Percentiles rank a stretch among this genome's conserved stretches.
Evolutionary conservation across 1,140 invertebrate species (phyloP).

Genomic region (Drosophila yakuba): DNA sequence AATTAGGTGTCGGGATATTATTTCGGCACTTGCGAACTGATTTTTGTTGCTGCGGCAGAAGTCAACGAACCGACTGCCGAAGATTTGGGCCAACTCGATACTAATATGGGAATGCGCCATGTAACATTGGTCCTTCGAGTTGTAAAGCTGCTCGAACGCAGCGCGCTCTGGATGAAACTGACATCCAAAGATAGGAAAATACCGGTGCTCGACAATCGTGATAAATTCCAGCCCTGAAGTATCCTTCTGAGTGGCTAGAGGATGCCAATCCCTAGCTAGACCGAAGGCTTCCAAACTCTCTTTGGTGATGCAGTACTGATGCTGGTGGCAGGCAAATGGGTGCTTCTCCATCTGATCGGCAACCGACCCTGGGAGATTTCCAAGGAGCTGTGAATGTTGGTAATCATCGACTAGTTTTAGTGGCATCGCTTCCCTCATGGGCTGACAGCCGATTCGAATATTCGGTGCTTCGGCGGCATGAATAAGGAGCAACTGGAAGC

Average conservation of each 20-base stretch:
- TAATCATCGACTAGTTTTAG: slow-evolving; percentile 67
- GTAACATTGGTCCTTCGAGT: slow-evolving; percentile 86
- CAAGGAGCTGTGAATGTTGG: slow-evolving; percentile 86
- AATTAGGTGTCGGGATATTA: slow-evolving; percentile 86
- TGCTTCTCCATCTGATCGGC: slow-evolving; percentile 86
- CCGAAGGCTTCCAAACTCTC: slow-evolving; percentile 84
- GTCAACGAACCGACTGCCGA: slow-evolving; percentile 92
- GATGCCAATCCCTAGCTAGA: slow-evolving; percentile 87
- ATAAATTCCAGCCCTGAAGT: slow-evolving; percentile 87
- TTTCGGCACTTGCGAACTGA: slow-evolving; percentile 84
- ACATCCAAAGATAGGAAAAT: slow-evolving; percentile 92
- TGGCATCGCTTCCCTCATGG: slow-evolving; percentile 33
- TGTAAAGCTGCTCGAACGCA: slow-evolving; percentile 90
- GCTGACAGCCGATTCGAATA: slow-evolving; percentile 56
- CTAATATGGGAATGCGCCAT: slow-evolving; percentile 84
- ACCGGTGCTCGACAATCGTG: slow-evolving; percentile 88
- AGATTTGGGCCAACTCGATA: slow-evolving; percentile 89
- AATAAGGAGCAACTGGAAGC: slow-evolving; percentile 92
- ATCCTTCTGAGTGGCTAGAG: slow-evolving; percentile 90
- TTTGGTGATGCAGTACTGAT: slow-evolving; percentile 89
- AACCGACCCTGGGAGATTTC: slow-evolving; percentile 85
- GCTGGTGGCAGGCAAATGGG: slow-evolving; percentile 91
- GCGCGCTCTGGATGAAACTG: slow-evolving; percentile 97
- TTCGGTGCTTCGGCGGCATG: slow-evolving; percentile 86
- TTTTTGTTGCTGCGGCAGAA: slow-evolving; percentile 88